Evolutionary conservation across 2,888 invertebrate species (phyloP), one percentile per base, ranked within the genome.

Genomic region (Ethmia dodecea): DNA sequence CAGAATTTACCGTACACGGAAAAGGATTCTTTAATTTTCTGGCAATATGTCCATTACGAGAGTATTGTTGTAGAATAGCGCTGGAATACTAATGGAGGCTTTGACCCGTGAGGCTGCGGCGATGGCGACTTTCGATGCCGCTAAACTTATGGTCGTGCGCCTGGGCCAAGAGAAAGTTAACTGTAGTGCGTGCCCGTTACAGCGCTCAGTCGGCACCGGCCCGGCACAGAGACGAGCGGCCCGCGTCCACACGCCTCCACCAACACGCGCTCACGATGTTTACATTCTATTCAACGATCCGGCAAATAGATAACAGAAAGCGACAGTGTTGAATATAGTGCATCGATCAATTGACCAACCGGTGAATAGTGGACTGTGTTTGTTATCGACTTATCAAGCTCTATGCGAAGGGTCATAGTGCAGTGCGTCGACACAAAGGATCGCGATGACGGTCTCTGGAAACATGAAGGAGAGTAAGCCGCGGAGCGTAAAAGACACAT

Each of bases 141-240:
- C 70, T 52, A 66, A 71, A 64, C 60, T 67, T 74, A 69, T 69
- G 68, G 69, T 55, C 58, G 66, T 57, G 60, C 64, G 66, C 62
- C 62, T 60, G 60, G 61, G 52, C 53, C 55, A 66, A 72, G 84
- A 84, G 87, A 87, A 87, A 87, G 87, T 87, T 87, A 84, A 86
- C 86, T 77, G 86, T 86, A 70, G 78, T 78, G 76, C 79, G 83
- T 69, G 63, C 80, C 75, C 79, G 75, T 77, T 84, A 78, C 68
- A n/a, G 40, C 35, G 49, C 53, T 60, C 67, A 63, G 65, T 62
- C 55, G 48, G 52, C 60, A 55, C 41, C 60, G 55, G 59, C 42
- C 52, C 38, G 48, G 53, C n/a, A n/a, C n/a, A n/a, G n/a, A n/a
- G n/a, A n/a, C 55, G 49, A 45, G 36, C 49, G 44, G 40, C 37